These are phyloP conservation scores for Harpagifer antarcticus DNA, from an alignment of 2,797 vertebrate species.

Conservation along the genomic window DNA sequence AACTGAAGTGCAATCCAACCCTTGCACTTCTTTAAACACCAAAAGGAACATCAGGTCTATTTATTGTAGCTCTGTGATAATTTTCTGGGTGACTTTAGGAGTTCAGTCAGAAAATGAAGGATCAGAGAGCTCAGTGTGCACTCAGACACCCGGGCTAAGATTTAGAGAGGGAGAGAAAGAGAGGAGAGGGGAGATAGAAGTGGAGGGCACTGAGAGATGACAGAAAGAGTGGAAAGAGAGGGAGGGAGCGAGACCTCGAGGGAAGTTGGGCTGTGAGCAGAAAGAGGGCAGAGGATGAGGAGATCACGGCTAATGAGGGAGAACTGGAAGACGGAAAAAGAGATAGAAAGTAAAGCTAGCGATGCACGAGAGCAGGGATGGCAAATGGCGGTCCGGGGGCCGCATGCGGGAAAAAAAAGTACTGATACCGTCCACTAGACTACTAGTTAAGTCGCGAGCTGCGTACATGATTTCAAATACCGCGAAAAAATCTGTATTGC, in stretches of 20 bases:
- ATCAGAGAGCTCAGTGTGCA: constrained; percentile 58
- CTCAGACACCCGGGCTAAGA: constrained; percentile 45
- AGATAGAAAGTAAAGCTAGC: constrained; percentile 28
- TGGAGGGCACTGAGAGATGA: constrained; percentile 34
- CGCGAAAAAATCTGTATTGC: too few species aligned
- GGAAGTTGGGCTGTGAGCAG: constrained; percentile 44
- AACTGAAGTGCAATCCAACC: constrained; percentile 32
- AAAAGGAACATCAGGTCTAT: constrained; percentile 52
- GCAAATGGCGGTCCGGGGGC: too few species aligned
- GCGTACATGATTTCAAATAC: too few species aligned
- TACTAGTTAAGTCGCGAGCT: too few species aligned
- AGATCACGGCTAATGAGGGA: constrained; percentile 65
- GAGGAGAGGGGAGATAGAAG: constrained; percentile 11
- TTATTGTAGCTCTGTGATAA: constrained; percentile 62
- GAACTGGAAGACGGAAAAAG: constrained; percentile 38
- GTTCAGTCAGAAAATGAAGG: constrained; percentile 54
- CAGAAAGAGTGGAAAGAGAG: constrained; percentile 17
- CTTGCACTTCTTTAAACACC: constrained; percentile 40
- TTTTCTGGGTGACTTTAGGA: constrained; percentile 52
- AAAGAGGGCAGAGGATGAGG: constrained; percentile 52
- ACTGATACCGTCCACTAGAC: too few species aligned
- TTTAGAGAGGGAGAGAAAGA: constrained; percentile 37
- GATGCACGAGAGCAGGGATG: constrained; percentile 3
- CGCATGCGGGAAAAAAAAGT: too few species aligned
- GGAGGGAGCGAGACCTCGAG: constrained; percentile 46